Conservation (phyloP, 2,797 vertebrate species). For the Amblyraja radiata region DNA sequence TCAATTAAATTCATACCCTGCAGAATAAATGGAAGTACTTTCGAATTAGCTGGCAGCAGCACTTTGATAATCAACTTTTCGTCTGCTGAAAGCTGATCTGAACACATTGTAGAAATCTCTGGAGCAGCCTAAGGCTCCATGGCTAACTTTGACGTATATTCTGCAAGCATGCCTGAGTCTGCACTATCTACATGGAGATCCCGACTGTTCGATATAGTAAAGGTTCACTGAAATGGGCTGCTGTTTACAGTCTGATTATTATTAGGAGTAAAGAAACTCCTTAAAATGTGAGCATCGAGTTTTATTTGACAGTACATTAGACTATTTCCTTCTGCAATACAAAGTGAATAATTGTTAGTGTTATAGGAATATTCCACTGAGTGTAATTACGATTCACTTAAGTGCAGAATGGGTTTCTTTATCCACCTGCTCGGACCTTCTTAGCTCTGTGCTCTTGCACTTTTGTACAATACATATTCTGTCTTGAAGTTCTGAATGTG, state of each 20-base stretch:
- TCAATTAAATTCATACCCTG: not conserved
- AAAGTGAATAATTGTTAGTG: constrained; percentile 5
- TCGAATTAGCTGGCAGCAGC: not conserved
- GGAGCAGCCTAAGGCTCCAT: not conserved
- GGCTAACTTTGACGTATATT: not conserved
- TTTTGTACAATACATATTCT: not conserved
- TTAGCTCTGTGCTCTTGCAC: not conserved
- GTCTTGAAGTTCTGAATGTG: not conserved
- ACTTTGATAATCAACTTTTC: not conserved
- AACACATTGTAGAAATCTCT: constrained; percentile 7
- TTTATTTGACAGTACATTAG: constrained; percentile 18
- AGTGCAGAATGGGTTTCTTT: not conserved
- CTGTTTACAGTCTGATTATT: constrained; percentile 21
- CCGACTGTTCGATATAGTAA: not conserved
- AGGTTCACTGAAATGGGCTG: not conserved
- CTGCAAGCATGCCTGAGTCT: not conserved
- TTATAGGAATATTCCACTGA: not conserved
- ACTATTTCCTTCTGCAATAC: not conserved
- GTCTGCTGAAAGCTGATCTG: not conserved
- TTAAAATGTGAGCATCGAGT: not conserved
- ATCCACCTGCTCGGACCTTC: not conserved
- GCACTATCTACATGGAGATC: not conserved
- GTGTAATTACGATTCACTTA: not conserved
- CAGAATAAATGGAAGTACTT: constrained; percentile 15
- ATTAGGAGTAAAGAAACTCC: constrained; percentile 4